These are phyloP conservation scores for Agonopterix heracliana DNA, from an alignment of 2,888 invertebrate species.

Conservation along the genomic window DNA sequence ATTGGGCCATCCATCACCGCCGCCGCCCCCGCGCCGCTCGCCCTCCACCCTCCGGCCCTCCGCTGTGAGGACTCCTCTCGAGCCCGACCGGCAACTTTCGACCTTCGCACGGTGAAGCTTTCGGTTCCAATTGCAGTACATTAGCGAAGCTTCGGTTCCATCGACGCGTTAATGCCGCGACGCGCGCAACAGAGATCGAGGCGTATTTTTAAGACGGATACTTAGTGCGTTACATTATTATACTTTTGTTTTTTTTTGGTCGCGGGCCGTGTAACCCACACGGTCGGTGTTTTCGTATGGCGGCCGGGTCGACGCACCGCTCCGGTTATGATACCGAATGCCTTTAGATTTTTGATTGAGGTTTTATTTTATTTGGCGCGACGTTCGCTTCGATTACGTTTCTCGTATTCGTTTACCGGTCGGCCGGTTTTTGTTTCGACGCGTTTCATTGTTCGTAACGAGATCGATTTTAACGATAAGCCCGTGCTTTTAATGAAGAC, in stretches of 20 bases:
- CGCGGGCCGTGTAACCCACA: slow-evolving; percentile 63
- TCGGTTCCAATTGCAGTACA: slow-evolving; percentile 24
- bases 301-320: slow-evolving; percentile 66
- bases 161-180: slow-evolving; percentile 57
- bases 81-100: slow-evolving; percentile 22
- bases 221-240: slow-evolving; percentile 74
- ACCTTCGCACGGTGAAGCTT: slow-evolving; percentile 23
- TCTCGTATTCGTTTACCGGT: slow-evolving; percentile 68
- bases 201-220: slow-evolving; percentile 73
- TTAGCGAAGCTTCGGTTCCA: slow-evolving; percentile 15
- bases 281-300: slow-evolving; percentile 56
- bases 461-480: slow-evolving; percentile 71
- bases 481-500: slow-evolving; percentile 64
- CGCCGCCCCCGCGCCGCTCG: slow-evolving; percentile 49
- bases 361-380: slow-evolving; percentile 69
- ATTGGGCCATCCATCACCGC: slow-evolving; percentile 77
- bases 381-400: slow-evolving; percentile 67
- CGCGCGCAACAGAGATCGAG: slow-evolving; percentile 65
- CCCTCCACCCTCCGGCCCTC: slow-evolving; percentile 24
- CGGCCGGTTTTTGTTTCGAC: slow-evolving; percentile 68
- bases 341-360: slow-evolving; percentile 73
- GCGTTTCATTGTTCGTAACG: slow-evolving; percentile 71
- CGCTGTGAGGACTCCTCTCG: slow-evolving; percentile 14
- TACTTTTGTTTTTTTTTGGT: slow-evolving; percentile 61
- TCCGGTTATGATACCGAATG: slow-evolving; percentile 70